phyloP scores from a whole-genome alignment of 2,888 invertebrate species.

The Fragum whitleyi region DNA sequence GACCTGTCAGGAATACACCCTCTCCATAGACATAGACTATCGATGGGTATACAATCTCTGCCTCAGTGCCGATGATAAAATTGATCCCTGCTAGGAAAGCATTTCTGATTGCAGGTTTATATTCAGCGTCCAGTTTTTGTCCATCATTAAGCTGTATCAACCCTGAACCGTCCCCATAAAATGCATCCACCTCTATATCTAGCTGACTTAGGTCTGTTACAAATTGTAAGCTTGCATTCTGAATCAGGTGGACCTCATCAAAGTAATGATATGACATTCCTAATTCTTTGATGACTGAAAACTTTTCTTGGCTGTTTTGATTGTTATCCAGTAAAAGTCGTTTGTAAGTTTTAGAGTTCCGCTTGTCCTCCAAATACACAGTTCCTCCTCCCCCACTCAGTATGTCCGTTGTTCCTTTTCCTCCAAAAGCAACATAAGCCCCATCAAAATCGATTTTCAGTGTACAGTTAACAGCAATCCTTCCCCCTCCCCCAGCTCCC shows the following conservation, averaged over 20 bases:
- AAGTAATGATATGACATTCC: constrained; percentile 66
- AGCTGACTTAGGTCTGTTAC: constrained; percentile 43
- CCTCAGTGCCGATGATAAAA: constrained; percentile 68
- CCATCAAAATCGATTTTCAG: constrained; percentile 69
- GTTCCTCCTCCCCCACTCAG: constrained; percentile 74
- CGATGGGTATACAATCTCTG: constrained; percentile 71
- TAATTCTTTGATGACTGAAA: constrained; percentile 73
- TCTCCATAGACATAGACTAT: constrained; percentile 73
- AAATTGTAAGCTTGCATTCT: constrained; percentile 71
- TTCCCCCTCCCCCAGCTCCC: constrained; percentile 74
- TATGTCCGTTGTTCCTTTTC: constrained; percentile 50
- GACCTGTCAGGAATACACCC: constrained; percentile 63
- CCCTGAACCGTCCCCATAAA: constrained; percentile 73
- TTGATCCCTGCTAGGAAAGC: constrained; percentile 74
- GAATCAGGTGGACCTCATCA: constrained; percentile 74
- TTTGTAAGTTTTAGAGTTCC: constrained; percentile 61
- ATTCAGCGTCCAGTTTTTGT: constrained; percentile 69
- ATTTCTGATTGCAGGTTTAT: constrained; percentile 65
- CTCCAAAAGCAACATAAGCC: constrained; percentile 67
- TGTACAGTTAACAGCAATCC: constrained; percentile 68
- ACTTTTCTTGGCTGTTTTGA: constrained; percentile 67
- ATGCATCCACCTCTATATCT: constrained; percentile 58
- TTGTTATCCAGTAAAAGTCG: constrained; percentile 71
- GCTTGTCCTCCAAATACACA: constrained; percentile 73
- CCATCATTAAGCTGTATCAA: constrained; percentile 68